Evolutionary conservation across 2,113 vertebrate genomes (phyloP).

Genomic region (Mobula hypostoma): DNA sequence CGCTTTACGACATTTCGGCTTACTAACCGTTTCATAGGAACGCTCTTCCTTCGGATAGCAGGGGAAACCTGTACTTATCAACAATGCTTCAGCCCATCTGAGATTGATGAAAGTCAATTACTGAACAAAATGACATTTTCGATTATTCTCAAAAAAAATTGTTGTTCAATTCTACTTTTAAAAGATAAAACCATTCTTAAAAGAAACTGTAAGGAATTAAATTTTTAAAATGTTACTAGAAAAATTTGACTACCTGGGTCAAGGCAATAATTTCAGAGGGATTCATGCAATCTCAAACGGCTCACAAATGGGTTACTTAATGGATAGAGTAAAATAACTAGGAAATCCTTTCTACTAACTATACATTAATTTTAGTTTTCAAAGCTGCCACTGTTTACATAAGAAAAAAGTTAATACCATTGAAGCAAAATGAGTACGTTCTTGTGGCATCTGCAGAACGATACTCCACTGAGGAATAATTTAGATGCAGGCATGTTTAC

Average conservation of each 20-base stretch:
- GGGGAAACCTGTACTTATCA: background rate
- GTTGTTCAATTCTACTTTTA: background rate
- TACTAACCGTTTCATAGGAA: too few relatives aligned
- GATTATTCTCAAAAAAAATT: background rate
- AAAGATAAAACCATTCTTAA: background rate
- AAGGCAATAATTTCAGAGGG: background rate
- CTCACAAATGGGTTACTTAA: background rate
- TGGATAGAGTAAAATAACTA: background rate
- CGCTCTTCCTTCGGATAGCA: too few relatives aligned
- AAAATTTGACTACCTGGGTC: background rate
- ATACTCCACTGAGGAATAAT: too few relatives aligned
- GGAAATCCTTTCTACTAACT: background rate
- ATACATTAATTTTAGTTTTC: background rate
- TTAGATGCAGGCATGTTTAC: too few relatives aligned
- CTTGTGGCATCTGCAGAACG: too few relatives aligned
- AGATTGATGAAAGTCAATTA: background rate
- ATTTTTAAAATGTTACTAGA: background rate
- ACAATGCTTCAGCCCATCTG: background rate
- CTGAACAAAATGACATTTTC: background rate
- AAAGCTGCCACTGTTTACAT: too few relatives aligned
- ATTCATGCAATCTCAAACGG: background rate
- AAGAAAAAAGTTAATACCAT: too few relatives aligned
- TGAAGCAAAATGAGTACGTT: too few relatives aligned
- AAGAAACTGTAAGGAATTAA: background rate
- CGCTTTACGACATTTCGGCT: too few relatives aligned